Base-by-base conservation (phyloP, 2,888 invertebrate genomes). In the Shargacucullia verbasci region DNA sequence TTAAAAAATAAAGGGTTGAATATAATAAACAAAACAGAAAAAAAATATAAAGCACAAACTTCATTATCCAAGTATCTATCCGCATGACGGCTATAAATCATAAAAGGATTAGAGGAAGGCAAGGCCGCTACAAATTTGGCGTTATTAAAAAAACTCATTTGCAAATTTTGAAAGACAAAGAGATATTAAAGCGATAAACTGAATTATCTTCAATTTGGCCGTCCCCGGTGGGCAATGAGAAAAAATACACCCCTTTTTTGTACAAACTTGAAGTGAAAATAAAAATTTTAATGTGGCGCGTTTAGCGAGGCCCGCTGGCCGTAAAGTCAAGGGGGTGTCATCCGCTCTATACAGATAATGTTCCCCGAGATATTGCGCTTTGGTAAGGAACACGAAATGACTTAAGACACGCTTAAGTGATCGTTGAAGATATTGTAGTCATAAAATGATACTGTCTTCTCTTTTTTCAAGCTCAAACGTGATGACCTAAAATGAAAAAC, bases 71-170 rank as follows among this genome's bases (percentile, higher is more conserved):
- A 79, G 78, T 79, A 80, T 77, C 80, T 81, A 73, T 73, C 75
- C 77, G 79, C 79, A 74, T 79, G 80, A 78, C 78, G 77, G 74
- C 80, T 78, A 85, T 92, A 91, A 93, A 92, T 92, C 91, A 91
- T 82, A 84, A 83, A 89, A 87, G 90, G 89, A 88, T 90, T 90
- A 89, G 70, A 78, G 60, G 76, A 76, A 75, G 75, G 73, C 75
- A 76, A 75, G 70, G 78, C 76, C 75, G 83, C 86, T 89, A 89
- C 90, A 85, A 93, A 92, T 91, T 91, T 87, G 91, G 84, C 83
- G 88, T 92, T 91, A 92, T 93, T 92, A 93, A 92, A 93, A 92
- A 92, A 92, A 91, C 89, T 92, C 91, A 92, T 93, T 92, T 91
- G 89, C 92, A 91, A 92, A 92, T 92, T 92, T 89, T 83, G 84